Evolutionary conservation across 2,888 invertebrate genomes (phyloP), one percentile per base, ranked within the genome.

Genomic region (Leptogaster cylindrica): DNA sequence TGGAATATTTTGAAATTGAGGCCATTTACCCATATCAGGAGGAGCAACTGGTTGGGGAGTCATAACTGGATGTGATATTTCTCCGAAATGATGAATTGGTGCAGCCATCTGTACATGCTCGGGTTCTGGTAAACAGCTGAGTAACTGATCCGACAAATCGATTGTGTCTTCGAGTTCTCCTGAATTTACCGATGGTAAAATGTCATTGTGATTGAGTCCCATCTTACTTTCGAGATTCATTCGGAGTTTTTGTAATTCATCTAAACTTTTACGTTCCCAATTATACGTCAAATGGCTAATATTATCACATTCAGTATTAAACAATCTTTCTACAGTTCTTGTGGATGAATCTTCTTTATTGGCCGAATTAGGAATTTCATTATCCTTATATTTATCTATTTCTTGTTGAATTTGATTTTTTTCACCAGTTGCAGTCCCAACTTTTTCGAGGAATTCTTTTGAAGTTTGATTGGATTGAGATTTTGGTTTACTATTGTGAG

Each of bases 211-310:
- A 16, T 16, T 12, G n/a, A 55, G n/a, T 12, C 55, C 55, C n/a
- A 55, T 2, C 7, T 55, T 14, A 20, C 23, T 36, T n/a, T 55
- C 55, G 8, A 55, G 14, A 14, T 55, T 18, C 10, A 14, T 4
- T 20, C 55, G 33, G 6, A 55, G 33, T 23, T 55, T 12, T 12
- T 55, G 55, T 2, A 55, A 20, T 55, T 55, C 55, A 16, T 14
- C 36, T 14, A 55, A 36, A 23, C 23, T 16, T 8, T 55, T 55
- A 12, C 25, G n/a, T n/a, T 33, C 55, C 55, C 55, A 55, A 23
- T 55, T 39, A 36, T 41, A 16, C 41, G 10, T 36, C 23, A 25
- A 46, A 10, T 10, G 20, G 41, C 14, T 12, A 16, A 10, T 2
- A 6, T n/a, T n/a, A n/a, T n/a, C n/a, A n/a, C n/a, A n/a, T n/a